These are phyloP conservation scores for Charina bottae DNA, from an alignment of 2,113 vertebrate species.

Conservation along the genomic window DNA sequence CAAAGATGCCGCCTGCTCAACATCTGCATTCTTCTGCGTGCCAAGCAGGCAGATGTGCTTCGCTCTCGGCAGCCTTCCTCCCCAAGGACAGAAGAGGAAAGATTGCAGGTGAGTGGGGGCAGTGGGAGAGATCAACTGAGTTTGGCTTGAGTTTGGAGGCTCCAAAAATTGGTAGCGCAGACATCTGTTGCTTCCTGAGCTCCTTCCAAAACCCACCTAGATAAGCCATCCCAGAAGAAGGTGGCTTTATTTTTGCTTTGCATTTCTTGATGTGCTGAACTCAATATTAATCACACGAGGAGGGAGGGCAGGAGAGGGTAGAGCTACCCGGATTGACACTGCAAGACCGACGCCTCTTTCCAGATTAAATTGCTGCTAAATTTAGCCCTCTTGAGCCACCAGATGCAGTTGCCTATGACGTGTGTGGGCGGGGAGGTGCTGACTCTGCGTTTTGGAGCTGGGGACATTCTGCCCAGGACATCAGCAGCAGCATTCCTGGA, in stretches of 20 bases:
- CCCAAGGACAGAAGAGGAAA: neutral
- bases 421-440: neutral
- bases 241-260: neutral
- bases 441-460: neutral
- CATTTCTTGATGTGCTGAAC: neutral
- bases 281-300: neutral
- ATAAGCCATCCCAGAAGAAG: neutral
- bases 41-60: neutral
- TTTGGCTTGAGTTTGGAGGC: neutral
- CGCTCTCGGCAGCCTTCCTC: neutral
- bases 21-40: neutral
- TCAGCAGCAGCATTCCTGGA: neutral
- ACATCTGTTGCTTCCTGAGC: neutral
- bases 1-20: neutral
- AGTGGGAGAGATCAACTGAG: neutral
- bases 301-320: neutral
- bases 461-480: neutral
- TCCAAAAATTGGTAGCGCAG: neutral
- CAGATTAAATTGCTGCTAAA: slow-evolving; percentile 1
- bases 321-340: neutral
- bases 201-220: neutral
- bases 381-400: neutral
- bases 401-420: neutral
- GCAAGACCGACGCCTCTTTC: neutral
- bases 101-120: neutral